These are phyloP conservation scores for Pristionchus fissidentatus DNA, from an alignment of 2,888 invertebrate genomes.

Conservation along the genomic window DNA sequence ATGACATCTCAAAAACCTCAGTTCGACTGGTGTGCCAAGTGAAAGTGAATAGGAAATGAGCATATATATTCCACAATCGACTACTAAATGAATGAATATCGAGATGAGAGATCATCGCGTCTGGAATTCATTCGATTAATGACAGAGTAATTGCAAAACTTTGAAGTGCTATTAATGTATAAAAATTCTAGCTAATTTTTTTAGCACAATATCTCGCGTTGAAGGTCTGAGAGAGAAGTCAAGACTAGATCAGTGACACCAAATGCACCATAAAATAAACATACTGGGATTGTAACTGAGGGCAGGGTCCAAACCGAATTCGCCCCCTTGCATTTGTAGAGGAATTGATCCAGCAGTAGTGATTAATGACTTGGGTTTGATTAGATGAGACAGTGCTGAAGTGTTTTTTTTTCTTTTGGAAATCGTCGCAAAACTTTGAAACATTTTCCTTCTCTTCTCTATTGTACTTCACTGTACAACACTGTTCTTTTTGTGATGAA, in stretches of 20 bases:
- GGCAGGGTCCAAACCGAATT: background rate
- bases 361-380: conserved; percentile 30
- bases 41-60: background rate
- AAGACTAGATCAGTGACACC: too few species aligned
- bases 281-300: conserved; percentile 19
- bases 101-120: background rate
- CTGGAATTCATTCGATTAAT: background rate
- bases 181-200: background rate
- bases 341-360: background rate
- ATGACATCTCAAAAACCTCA: background rate
- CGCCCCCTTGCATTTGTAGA: background rate
- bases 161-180: too few species aligned
- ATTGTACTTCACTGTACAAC: too few species aligned
- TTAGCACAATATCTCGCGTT: too few species aligned
- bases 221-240: too few species aligned
- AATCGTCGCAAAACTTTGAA: too few species aligned
- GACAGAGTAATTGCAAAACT: background rate
- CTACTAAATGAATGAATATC: conserved; percentile 34
- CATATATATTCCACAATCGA: conserved; percentile 21
- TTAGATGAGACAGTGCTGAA: conserved; percentile 6
- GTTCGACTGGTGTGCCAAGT: background rate
- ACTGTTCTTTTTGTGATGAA: too few species aligned
- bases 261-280: too few species aligned
- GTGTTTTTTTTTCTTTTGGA: too few species aligned
- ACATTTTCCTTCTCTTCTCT: too few species aligned